These are phyloP conservation scores for Gasteruption jaculator DNA, from an alignment of 2,888 invertebrate genomes.

Conservation along the genomic window DNA sequence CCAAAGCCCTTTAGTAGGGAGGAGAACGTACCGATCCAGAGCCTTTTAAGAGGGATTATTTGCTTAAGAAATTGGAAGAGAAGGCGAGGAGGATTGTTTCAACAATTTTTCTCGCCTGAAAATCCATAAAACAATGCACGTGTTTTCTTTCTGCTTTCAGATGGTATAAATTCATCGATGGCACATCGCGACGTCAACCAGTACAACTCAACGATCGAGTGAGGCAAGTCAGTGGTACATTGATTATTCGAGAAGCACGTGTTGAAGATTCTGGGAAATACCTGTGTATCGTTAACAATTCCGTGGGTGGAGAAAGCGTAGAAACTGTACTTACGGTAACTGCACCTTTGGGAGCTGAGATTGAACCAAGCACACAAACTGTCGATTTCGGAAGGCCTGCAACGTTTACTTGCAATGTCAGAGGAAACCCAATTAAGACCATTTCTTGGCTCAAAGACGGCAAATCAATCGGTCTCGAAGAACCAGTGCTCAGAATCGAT, in stretches of 20 bases:
- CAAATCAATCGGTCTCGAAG: slow-evolving; percentile 76
- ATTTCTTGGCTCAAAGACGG: slow-evolving; percentile 93
- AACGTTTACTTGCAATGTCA: slow-evolving; percentile 84
- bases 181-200: slow-evolving; percentile 80
- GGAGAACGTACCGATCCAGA: slow-evolving; percentile 7
- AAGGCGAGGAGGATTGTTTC: slow-evolving; percentile 1
- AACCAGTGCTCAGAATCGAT: slow-evolving; percentile 78
- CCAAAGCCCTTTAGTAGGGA: slow-evolving; percentile 28
- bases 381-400: slow-evolving; percentile 92
- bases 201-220: slow-evolving; percentile 85
- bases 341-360: slow-evolving; percentile 80
- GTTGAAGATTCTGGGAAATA: slow-evolving; percentile 94
- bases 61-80: not conserved
- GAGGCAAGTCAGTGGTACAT: slow-evolving; percentile 88
- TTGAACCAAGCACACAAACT: slow-evolving; percentile 87
- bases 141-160: slow-evolving; percentile 61
- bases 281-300: slow-evolving; percentile 90
- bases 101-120: no score
- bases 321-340: slow-evolving; percentile 90
- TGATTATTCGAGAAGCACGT: slow-evolving; percentile 86
- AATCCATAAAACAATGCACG: no score
- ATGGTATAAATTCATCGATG: slow-evolving; percentile 92
- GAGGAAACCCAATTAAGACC: slow-evolving; percentile 86
- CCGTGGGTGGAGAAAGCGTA: slow-evolving; percentile 89
- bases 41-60: not conserved